A percentile compares a stretch with the other conserved stretches of the same genome.
These are phyloP conservation scores for Pyrgus malvae DNA, from an alignment of 2,888 invertebrate genomes.

Conservation along the genomic window DNA sequence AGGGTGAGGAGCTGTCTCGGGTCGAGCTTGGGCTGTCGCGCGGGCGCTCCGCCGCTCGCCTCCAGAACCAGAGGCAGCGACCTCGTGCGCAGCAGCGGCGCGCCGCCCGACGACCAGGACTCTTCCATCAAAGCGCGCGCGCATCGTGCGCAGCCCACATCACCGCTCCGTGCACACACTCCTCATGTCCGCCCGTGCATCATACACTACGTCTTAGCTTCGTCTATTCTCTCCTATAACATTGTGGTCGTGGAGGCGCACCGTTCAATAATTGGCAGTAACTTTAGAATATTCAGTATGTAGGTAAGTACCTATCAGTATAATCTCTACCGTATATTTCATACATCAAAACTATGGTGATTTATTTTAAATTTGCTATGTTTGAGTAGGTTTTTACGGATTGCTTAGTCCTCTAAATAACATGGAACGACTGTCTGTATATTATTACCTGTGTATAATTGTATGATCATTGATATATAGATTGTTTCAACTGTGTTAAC, in stretches of 20 bases:
- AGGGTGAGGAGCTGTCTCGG: constrained; percentile 84
- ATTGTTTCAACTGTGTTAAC: too few species aligned
- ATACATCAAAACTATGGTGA: too few species aligned
- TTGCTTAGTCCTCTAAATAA: too few species aligned
- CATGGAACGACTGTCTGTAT: too few species aligned
- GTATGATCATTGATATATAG: too few species aligned
- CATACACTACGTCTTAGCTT: constrained; percentile 22
- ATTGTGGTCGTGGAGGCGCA: constrained; percentile 24
- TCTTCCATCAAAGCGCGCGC: constrained; percentile 78
- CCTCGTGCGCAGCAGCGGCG: constrained; percentile 84
- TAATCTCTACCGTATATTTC: too few species aligned
- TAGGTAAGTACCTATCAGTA: too few species aligned
- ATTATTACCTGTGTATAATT: too few species aligned
- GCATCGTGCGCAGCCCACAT: constrained; percentile 71
- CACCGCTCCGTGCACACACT: constrained; percentile 58
- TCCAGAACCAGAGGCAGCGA: constrained; percentile 85
- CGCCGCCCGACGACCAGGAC: constrained; percentile 81
- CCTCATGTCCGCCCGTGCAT: constrained; percentile 65
- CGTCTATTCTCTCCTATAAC: background rate
- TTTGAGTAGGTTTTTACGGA: too few species aligned
- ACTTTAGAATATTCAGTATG: too few species aligned
- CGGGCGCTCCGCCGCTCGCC: constrained; percentile 70
- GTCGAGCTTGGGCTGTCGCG: constrained; percentile 74
- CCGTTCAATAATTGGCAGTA: constrained; percentile 30
- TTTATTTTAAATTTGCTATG: too few species aligned